These are phyloP conservation scores for Incurvaria masculella DNA, from an alignment of 2,888 invertebrate genomes.

Conservation along the genomic window DNA sequence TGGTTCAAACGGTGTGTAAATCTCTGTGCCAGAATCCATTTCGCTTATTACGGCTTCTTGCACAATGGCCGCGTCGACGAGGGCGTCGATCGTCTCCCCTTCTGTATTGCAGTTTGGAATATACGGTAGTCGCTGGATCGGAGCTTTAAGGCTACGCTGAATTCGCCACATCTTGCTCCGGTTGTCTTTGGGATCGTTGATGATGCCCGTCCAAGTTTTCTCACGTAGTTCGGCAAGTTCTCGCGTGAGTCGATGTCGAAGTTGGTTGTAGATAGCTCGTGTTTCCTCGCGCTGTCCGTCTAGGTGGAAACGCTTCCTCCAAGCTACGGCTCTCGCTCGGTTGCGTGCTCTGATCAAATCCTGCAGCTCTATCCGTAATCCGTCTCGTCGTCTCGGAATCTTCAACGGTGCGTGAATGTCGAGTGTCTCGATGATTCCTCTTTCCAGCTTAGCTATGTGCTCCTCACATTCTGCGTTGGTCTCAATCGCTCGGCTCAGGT, in stretches of 20 bases:
- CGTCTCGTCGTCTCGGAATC: not conserved
- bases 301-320: conserved; percentile 1
- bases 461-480: conserved; percentile 1
- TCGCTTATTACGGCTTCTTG: too few species aligned
- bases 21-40: too few species aligned
- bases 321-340: conserved; percentile 1
- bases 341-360: conserved; percentile 3
- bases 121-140: too few species aligned
- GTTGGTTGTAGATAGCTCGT: too few species aligned
- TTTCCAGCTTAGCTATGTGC: not conserved
- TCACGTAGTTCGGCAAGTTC: too few species aligned
- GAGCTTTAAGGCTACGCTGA: too few species aligned
- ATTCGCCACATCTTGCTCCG: too few species aligned
- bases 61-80: too few species aligned
- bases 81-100: conserved; percentile 1
- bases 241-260: too few species aligned
- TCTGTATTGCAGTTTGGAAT: too few species aligned
- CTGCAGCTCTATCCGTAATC: not conserved
- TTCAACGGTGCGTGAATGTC: conserved; percentile 3
- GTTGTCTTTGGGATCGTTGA: too few species aligned
- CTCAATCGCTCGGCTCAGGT: not conserved
- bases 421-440: not conserved
- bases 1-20: conserved; percentile 7
- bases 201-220: too few species aligned
- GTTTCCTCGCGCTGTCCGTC: conserved; percentile 2